A percentile compares a stretch with the other conserved stretches of the same genome.
Conservation (phyloP, 1,140 invertebrate genomes). For the Thaumetopoea pityocampa region DNA sequence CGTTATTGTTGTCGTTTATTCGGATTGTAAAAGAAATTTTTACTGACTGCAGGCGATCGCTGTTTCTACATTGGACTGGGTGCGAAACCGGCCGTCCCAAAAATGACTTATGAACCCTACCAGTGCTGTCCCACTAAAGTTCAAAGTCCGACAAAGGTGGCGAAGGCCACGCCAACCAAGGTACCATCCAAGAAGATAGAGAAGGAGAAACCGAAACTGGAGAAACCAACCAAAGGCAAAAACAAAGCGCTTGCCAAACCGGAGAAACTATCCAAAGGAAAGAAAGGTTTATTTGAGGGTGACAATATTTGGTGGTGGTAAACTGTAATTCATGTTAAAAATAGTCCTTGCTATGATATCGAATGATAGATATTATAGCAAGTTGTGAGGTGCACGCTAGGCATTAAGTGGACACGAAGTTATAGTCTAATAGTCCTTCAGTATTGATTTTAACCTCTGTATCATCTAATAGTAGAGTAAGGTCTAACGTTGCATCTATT, state of each 20-base stretch:
- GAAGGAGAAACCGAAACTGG: constrained; percentile 49
- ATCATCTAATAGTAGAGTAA: constrained; percentile 28
- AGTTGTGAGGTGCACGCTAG: constrained; percentile 44
- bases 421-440: constrained; percentile 37
- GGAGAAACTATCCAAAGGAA: constrained; percentile 78
- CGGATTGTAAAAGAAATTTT: constrained; percentile 71
- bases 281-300: constrained; percentile 89
- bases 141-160: constrained; percentile 82
- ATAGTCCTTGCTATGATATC: constrained; percentile 47
- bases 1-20: constrained; percentile 49
- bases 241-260: constrained; percentile 74
- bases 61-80: constrained; percentile 96
- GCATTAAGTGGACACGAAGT: constrained; percentile 71
- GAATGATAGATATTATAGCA: constrained; percentile 39
- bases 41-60: constrained; percentile 89
- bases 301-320: constrained; percentile 84
- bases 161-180: constrained; percentile 79
- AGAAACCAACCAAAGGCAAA: constrained; percentile 62
- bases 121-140: constrained; percentile 92
- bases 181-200: constrained; percentile 61
- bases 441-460: constrained; percentile 25
- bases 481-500: constrained; percentile 47
- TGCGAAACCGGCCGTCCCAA: constrained; percentile 87
- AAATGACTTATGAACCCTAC: constrained; percentile 89
- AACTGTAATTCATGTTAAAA: constrained; percentile 50